Conservation (phyloP, 2,888 invertebrate genomes). For the Petrolisthes cinctipes region DNA sequence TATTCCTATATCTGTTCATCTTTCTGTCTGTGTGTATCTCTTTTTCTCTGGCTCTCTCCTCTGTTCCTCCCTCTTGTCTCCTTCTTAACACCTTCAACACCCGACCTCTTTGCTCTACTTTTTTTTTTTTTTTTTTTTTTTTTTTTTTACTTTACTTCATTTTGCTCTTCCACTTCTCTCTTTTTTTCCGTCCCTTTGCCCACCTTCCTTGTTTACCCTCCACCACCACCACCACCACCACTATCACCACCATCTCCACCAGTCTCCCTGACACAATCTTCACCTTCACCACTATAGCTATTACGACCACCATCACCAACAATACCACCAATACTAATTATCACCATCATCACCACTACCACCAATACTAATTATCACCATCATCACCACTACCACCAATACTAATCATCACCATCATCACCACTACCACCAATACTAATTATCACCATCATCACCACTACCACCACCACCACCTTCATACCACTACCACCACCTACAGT, state of each 20-base stretch:
- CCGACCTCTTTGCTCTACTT: not conserved
- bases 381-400: not conserved
- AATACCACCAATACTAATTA: not conserved
- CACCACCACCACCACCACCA: not conserved
- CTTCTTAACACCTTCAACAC: too few species aligned
- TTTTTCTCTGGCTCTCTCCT: not conserved
- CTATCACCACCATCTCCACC: not conserved
- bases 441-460: not conserved
- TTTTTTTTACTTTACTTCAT: not conserved
- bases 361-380: not conserved
- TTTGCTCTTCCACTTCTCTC: not conserved
- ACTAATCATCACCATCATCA: not conserved
- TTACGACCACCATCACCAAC: not conserved
- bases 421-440: not conserved
- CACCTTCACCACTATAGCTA: not conserved
- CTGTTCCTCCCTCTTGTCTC: too few species aligned
- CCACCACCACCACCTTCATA: not conserved
- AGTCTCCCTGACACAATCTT: not conserved
- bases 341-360: not conserved
- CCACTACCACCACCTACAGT: conserved; percentile 41
- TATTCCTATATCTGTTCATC: not conserved
- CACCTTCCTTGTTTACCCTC: not conserved
- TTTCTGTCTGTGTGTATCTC: not conserved
- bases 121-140: not conserved
- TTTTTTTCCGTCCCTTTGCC: not conserved